Percentiles rank a stretch among this genome's conserved stretches.
Evolutionary conservation across 2,113 vertebrate genomes (phyloP).

Genomic region (Ascaphus truei): DNA sequence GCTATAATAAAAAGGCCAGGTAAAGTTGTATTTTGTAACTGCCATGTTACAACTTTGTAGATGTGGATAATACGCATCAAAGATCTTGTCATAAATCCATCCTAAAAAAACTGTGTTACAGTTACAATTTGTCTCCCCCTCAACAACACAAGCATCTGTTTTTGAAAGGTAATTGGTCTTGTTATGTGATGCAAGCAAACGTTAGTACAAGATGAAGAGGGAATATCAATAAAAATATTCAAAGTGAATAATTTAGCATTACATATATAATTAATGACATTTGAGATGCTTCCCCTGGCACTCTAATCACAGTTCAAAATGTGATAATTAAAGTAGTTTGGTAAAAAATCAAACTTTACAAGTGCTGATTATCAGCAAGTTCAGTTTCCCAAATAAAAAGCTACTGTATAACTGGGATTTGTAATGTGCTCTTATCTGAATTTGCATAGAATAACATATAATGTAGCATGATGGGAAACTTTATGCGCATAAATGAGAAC

Average conservation of each 20-base stretch:
- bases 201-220: constrained; percentile 59
- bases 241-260: constrained; percentile 70
- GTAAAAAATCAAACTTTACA: constrained; percentile 53
- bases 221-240: constrained; percentile 55
- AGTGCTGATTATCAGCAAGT: constrained; percentile 52
- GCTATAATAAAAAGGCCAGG: neutral
- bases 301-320: constrained; percentile 58
- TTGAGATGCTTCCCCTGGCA: constrained; percentile 59
- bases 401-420: too few species aligned
- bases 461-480: too few species aligned
- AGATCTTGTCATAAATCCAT: neutral
- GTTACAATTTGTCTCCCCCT: constrained; percentile 39
- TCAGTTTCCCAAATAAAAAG: constrained; percentile 38
- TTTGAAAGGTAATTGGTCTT: constrained; percentile 53
- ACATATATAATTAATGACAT: constrained; percentile 67
- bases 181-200: constrained; percentile 57
- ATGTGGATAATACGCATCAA: too few species aligned
- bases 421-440: too few species aligned
- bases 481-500: too few species aligned
- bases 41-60: neutral
- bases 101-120: too few species aligned
- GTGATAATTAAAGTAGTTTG: constrained; percentile 65
- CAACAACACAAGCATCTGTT: constrained; percentile 45
- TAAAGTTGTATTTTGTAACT: neutral
- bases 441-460: too few species aligned